Conservation (phyloP, 2,797 vertebrate genomes). For the Danio choprae region DNA sequence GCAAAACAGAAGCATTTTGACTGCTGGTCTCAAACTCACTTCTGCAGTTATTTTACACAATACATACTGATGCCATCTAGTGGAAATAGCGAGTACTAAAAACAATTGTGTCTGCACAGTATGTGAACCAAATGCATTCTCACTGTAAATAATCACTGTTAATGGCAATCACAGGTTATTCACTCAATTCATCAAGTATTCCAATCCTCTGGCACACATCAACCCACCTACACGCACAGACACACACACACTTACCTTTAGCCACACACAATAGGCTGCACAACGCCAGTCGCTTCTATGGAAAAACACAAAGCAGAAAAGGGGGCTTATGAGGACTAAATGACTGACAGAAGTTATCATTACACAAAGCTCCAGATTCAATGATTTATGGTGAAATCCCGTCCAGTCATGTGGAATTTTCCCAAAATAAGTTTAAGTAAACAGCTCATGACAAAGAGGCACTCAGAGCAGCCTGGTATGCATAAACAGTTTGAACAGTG, state of each 20-base stretch:
- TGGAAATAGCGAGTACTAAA: slow-evolving; percentile 30
- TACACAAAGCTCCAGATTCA: slow-evolving; percentile 88
- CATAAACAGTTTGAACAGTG: slow-evolving; percentile 91
- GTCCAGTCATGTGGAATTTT: slow-evolving; percentile 93
- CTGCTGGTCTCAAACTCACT: neutral
- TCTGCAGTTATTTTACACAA: neutral
- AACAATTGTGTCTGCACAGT: neutral
- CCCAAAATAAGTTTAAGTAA: slow-evolving; percentile 98
- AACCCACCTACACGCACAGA: neutral
- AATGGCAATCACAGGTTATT: neutral
- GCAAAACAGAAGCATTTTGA: neutral
- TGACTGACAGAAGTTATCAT: slow-evolving; percentile 87
- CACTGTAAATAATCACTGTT: neutral
- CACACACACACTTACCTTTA: neutral
- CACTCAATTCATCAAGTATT: neutral
- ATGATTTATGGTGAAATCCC: slow-evolving; percentile 91
- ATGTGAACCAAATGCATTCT: neutral
- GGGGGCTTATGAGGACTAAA: slow-evolving; percentile 59
- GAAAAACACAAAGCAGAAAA: slow-evolving; percentile 42
- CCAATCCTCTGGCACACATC: neutral
- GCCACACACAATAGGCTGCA: slow-evolving; percentile 12
- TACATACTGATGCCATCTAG: slow-evolving; percentile 56
- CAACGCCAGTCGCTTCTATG: slow-evolving; percentile 10
- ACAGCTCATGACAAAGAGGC: slow-evolving; percentile 91
- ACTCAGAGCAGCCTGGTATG: slow-evolving; percentile 89